Percentiles rank a stretch among this genome's conserved stretches.
Conservation (phyloP, 1,140 invertebrate genomes). For the Steinernema feltiae region DNA sequence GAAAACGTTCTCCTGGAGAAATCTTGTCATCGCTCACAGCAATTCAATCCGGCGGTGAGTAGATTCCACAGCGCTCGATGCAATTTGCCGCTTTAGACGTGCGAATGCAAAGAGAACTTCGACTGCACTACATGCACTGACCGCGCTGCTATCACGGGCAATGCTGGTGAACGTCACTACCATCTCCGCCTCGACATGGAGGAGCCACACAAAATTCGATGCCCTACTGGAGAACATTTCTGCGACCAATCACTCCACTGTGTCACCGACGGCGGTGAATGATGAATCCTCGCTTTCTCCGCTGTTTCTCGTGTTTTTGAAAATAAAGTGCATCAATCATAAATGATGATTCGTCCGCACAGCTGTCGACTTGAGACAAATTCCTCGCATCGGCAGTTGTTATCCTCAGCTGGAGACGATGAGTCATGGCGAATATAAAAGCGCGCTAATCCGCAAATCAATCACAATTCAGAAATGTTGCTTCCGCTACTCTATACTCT, state of each 20-base stretch:
- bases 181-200: neutral
- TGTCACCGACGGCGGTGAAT: neutral
- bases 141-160: neutral
- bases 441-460: neutral
- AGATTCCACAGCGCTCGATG: neutral
- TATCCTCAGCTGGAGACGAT: neutral
- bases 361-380: neutral
- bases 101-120: neutral
- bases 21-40: neutral
- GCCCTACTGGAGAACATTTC: neutral
- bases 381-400: neutral
- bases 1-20: neutral
- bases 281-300: neutral
- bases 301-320: neutral
- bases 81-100: conserved; percentile 5
- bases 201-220: neutral
- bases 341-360: neutral
- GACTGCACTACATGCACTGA: neutral
- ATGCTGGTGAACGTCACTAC: neutral
- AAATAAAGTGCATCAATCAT: conserved; percentile 5
- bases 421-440: neutral
- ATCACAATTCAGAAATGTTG: neutral
- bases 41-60: neutral
- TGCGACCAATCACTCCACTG: neutral
- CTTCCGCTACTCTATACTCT: neutral